Evolutionary conservation across 2,888 invertebrate species (phyloP).

Genomic region (Pandemis corylana): DNA sequence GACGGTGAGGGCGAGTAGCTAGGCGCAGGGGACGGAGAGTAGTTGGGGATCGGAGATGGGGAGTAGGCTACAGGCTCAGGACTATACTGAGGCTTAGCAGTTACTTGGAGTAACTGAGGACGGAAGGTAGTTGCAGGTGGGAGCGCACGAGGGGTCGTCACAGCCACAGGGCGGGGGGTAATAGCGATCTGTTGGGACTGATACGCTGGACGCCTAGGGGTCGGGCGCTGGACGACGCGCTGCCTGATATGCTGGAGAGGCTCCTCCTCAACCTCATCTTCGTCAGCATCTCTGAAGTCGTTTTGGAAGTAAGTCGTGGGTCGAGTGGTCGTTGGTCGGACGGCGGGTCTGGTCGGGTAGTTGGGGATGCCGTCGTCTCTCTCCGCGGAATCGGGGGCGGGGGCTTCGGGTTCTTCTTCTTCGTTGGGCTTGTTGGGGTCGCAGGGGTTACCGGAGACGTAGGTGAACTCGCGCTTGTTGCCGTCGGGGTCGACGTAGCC

Average conservation of each 20-base stretch:
- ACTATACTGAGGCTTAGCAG: constrained; percentile 79
- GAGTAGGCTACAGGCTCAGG: constrained; percentile 64
- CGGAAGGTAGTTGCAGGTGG: constrained; percentile 88
- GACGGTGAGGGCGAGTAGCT: constrained; percentile 73
- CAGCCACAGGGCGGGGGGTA: constrained; percentile 85
- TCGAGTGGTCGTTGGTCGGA: constrained; percentile 77
- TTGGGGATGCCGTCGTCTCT: constrained; percentile 87
- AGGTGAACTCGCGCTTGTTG: constrained; percentile 93
- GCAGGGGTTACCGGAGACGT: constrained; percentile 94
- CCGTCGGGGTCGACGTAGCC: constrained; percentile 95
- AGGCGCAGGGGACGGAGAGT: constrained; percentile 72
- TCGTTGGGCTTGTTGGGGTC: constrained; percentile 92
- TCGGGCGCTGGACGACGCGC: constrained; percentile 80
- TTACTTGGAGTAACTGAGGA: constrained; percentile 86
- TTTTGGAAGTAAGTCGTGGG: constrained; percentile 90
- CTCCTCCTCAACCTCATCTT: constrained; percentile 85
- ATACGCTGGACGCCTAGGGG: constrained; percentile 73
- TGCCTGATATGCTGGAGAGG: constrained; percentile 77
- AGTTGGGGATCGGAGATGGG: constrained; percentile 68
- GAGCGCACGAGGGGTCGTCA: constrained; percentile 78
- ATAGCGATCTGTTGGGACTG: constrained; percentile 83
- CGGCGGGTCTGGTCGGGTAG: constrained; percentile 80
- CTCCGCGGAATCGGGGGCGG: constrained; percentile 84
- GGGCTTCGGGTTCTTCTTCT: constrained; percentile 85
- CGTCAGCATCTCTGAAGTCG: constrained; percentile 87